These are phyloP conservation scores for Drosophila maculinotata DNA, from an alignment of 2,888 invertebrate species.

Conservation along the genomic window DNA sequence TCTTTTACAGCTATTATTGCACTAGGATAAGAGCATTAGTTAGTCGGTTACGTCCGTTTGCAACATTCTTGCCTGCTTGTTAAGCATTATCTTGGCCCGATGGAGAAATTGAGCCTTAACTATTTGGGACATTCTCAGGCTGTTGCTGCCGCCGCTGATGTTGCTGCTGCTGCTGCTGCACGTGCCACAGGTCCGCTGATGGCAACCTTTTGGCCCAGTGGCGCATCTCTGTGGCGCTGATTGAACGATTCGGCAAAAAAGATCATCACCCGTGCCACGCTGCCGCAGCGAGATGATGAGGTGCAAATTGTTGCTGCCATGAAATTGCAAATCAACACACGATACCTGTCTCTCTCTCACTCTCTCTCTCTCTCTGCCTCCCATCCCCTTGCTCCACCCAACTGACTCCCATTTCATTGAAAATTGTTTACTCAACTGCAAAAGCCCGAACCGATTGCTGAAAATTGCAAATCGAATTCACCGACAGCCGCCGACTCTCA, in stretches of 20 bases:
- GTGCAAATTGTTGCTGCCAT: slow-evolving; percentile 80
- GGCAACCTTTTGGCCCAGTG: slow-evolving; percentile 54
- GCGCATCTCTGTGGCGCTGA: slow-evolving; percentile 50
- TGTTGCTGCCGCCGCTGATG: slow-evolving; percentile 13
- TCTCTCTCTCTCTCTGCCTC: too few species aligned
- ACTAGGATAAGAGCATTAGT: background rate
- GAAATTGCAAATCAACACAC: slow-evolving; percentile 77
- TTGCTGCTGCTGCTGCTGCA: slow-evolving; percentile 54
- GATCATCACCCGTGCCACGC: slow-evolving; percentile 65
- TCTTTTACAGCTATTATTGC: background rate
- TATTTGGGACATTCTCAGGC: slow-evolving; percentile 67
- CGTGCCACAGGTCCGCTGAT: slow-evolving; percentile 61
- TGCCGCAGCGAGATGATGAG: slow-evolving; percentile 66
- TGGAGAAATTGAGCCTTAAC: slow-evolving; percentile 57
- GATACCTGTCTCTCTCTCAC: too few species aligned
- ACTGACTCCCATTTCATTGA: slow-evolving; percentile 70
- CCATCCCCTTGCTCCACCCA: slow-evolving; percentile 20
- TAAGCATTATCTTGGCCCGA: slow-evolving; percentile 25
- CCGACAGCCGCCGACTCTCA: background rate
- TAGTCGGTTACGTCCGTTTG: background rate
- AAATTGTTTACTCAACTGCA: slow-evolving; percentile 77
- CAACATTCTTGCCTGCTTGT: slow-evolving; percentile 14
- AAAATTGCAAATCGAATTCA: slow-evolving; percentile 61
- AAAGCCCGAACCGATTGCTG: slow-evolving; percentile 24
- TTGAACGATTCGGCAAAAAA: slow-evolving; percentile 71